Evolutionary conservation across 2,888 invertebrate genomes (phyloP).

Genomic region (Hyalella azteca): DNA sequence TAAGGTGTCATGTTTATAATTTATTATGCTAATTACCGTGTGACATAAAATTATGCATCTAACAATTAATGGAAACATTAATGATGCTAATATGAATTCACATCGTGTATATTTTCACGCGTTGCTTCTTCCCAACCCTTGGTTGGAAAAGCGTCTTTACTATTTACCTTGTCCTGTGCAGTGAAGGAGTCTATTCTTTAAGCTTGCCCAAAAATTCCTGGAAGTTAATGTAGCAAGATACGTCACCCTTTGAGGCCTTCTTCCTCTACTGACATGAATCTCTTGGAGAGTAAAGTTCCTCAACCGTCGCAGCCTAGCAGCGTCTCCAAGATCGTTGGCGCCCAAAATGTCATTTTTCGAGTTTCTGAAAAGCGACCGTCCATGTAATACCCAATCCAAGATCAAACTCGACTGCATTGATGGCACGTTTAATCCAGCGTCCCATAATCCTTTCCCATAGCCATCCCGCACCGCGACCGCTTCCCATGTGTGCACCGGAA

Average conservation of each 20-base stretch:
- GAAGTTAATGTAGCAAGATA: not conserved
- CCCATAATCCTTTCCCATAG: conserved; percentile 25
- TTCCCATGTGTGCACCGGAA: conserved; percentile 31
- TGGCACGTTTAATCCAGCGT: not conserved
- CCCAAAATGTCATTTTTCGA: conserved; percentile 7
- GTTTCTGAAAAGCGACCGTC: conserved; percentile 12
- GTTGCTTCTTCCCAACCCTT: too few relatives aligned
- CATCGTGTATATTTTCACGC: too few relatives aligned
- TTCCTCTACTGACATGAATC: not conserved
- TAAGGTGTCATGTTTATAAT: too few relatives aligned
- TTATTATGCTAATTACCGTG: too few relatives aligned
- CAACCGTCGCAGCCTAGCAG: not conserved
- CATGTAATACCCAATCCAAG: conserved; percentile 28
- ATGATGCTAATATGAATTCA: too few relatives aligned
- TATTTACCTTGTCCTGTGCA: too few relatives aligned
- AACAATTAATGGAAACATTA: too few relatives aligned
- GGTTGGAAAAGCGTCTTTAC: too few relatives aligned
- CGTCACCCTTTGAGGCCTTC: conserved; percentile 24
- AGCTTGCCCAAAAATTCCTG: not conserved
- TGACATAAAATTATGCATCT: too few relatives aligned
- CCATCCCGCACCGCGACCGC: not conserved
- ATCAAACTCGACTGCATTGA: conserved; percentile 25
- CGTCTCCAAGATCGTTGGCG: not conserved
- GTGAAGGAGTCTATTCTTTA: too few relatives aligned
- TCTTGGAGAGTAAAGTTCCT: conserved; percentile 20